Evolutionary conservation across 2,888 invertebrate genomes (phyloP), one percentile per base, ranked within the genome.

Genomic region (Cerceris rybyensis): DNA sequence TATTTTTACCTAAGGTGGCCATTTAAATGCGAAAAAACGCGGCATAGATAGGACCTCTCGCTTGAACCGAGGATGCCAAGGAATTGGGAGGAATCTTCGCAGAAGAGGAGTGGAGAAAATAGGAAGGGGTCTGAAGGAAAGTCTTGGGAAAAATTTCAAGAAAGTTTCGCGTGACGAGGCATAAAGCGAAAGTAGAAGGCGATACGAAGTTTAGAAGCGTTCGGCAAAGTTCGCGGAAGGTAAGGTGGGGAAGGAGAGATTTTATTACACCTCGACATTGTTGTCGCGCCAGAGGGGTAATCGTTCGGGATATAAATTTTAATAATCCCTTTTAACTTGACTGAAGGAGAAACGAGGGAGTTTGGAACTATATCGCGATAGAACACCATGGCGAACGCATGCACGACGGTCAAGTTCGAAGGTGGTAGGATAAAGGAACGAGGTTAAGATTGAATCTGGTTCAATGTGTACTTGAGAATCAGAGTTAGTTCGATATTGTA

Each of bases 101-200:
- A 28, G 2, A 39, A 46, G 14, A 60, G 42, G 43, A 13, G 43
- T 6, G 8, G 16, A 16, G 11, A 8, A 39, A 9, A n/a, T 14
- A 54, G 7, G 14, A 49, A n/a, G 52, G 28, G n/a, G 9, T 8
- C 28, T 28, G 41, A 52, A 54, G 54, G 64, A 61, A 66, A 63
- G 65, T 73, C 66, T 17, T 14, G 54, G 46, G 69, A 43, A 71
- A 28, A 71, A 61, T 68, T 57, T 54, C 28, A 42, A 54, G 68
- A 50, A 68, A 80, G 75, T 69, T 72, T 71, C 50, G 66, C 54
- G 70, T 78, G 78, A 78, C 74, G 74, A 60, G 57, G 60, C 74
- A 63, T 74, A 58, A 67, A 79, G 69, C 58, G 69, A 54, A 73
- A 63, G 59, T 64, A 59, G 73, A 75, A 61, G 63, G 65, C 67